Conservation (phyloP, 1,140 invertebrate species). For the Schlechtendalia chinensis region DNA sequence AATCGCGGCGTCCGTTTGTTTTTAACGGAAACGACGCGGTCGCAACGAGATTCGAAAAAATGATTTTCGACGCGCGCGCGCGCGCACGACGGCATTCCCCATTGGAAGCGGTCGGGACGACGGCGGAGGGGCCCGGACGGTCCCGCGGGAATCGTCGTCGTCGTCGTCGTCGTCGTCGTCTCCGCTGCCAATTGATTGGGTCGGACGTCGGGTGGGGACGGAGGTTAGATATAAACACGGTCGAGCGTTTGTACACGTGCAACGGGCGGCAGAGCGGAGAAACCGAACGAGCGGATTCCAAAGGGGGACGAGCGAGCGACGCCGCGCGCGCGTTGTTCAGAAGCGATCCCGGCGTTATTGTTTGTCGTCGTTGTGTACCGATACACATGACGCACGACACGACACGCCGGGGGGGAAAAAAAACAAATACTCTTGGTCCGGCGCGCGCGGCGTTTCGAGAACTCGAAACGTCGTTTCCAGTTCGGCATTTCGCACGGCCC, state of each 20-base stretch:
- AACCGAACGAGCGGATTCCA: too few species aligned
- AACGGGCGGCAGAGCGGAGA: too few species aligned
- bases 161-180: too few species aligned
- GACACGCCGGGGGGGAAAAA: not conserved
- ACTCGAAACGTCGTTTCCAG: too few species aligned
- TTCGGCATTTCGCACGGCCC: too few species aligned
- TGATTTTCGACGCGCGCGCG: constrained; percentile 8
- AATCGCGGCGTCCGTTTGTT: not conserved
- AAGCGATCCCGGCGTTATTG: not conserved
- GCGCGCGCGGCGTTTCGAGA: too few species aligned
- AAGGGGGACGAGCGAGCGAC: too few species aligned
- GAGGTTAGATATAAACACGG: constrained; percentile 18
- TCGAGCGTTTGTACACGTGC: too few species aligned
- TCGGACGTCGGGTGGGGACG: not conserved
- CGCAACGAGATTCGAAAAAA: constrained; percentile 9
- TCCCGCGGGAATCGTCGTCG: constrained; percentile 24
- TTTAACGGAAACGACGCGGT: not conserved
- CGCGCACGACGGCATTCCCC: not conserved
- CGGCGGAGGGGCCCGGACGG: not conserved
- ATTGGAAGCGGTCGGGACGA: not conserved
- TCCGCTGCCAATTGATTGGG: constrained; percentile 45
- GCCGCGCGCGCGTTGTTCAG: not conserved
- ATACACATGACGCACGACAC: not conserved
- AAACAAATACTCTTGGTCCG: not conserved
- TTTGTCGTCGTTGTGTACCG: too few species aligned